Evolutionary conservation across 2,113 vertebrate species (phyloP).

Genomic region (Anhinga anhinga): DNA sequence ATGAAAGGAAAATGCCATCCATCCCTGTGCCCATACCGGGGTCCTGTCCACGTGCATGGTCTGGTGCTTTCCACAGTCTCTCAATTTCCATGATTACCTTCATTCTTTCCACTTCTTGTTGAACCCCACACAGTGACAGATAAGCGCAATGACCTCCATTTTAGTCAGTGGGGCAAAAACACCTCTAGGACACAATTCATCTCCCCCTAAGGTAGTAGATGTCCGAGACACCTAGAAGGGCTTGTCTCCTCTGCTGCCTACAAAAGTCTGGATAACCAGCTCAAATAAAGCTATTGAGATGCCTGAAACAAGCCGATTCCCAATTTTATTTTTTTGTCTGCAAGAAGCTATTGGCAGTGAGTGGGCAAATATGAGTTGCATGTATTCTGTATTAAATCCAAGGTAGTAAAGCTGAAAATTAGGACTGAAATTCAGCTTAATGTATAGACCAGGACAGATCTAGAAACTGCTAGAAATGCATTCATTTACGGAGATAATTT

Average conservation of each 20-base stretch:
- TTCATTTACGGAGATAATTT: neutral
- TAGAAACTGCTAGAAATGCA: neutral
- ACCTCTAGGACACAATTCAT: neutral
- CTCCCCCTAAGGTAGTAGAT: neutral
- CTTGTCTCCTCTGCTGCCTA: neutral
- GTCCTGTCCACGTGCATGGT: neutral
- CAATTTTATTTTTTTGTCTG: neutral
- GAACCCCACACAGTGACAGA: neutral
- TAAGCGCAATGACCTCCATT: neutral
- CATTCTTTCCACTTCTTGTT: neutral
- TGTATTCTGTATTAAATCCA: neutral
- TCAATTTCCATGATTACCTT: neutral
- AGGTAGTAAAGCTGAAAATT: neutral
- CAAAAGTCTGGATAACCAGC: neutral
- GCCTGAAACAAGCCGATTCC: neutral
- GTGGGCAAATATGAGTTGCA: neutral
- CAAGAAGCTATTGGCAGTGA: neutral
- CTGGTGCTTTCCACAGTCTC: neutral
- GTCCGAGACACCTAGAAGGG: neutral
- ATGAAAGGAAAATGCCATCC: neutral
- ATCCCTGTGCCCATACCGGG: rapidly evolving
- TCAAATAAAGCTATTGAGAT: neutral
- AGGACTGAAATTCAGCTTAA: neutral
- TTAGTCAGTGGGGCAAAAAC: neutral
- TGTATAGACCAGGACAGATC: neutral